These are phyloP conservation scores for Hedya salicella DNA, from an alignment of 2,888 invertebrate genomes.

Conservation along the genomic window DNA sequence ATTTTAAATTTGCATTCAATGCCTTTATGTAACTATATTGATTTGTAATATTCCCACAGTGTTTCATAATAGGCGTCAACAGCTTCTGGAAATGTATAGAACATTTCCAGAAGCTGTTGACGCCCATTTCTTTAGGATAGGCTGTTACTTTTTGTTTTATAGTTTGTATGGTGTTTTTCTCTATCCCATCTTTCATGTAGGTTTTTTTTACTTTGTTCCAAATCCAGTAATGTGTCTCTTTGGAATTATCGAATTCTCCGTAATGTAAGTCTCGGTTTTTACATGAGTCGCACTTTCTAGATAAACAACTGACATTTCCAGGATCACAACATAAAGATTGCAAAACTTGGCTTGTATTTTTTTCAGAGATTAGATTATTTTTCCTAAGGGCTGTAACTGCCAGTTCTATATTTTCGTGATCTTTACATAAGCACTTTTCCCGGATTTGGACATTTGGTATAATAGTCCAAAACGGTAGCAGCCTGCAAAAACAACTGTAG, in stretches of 20 bases:
- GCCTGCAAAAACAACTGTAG: too few species aligned
- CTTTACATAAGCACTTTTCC: neutral
- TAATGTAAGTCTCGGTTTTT: neutral
- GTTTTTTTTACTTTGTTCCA: neutral
- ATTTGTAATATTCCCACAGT: too few species aligned
- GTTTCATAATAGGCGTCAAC: too few species aligned
- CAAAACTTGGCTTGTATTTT: neutral
- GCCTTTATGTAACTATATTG: too few species aligned
- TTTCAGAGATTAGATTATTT: neutral
- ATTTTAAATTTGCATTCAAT: too few species aligned
- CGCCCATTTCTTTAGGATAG: too few species aligned
- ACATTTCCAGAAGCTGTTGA: too few species aligned
- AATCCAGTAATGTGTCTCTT: neutral
- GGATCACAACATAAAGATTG: neutral
- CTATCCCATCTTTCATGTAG: too few species aligned
- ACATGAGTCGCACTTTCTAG: neutral
- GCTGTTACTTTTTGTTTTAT: too few species aligned
- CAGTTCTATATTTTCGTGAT: slow-evolving; percentile 1
- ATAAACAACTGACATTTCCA: neutral
- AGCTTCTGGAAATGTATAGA: too few species aligned
- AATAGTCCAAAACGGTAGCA: too few species aligned
- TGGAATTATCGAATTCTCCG: neutral
- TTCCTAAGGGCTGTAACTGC: neutral
- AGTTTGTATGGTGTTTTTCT: too few species aligned
- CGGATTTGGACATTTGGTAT: neutral